Base-by-base conservation (phyloP, 2,113 vertebrate genomes). In the Gulo gulo region DNA sequence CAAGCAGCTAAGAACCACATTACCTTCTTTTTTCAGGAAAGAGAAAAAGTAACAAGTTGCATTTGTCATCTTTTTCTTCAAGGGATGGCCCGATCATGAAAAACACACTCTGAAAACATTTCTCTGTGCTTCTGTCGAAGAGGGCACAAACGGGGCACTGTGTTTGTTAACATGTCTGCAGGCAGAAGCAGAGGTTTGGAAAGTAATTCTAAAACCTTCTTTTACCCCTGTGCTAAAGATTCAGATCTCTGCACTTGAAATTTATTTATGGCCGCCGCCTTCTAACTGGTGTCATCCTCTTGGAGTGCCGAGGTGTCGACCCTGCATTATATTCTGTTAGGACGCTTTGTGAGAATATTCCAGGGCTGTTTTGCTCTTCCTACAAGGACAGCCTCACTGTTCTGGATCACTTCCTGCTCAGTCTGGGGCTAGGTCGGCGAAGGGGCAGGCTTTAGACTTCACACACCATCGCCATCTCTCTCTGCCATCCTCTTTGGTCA, bases 11-110 rank as follows among this genome's bases (percentile, higher is more conserved):
- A 95, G 79, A 84, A 85, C 52, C 45, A n/a, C 76, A 94, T 59
- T 93, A 55, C 39, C 83, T 87, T 94, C 73, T 93, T 96, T 97
- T 76, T 95, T 87, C 55, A 94, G 73, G 55, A 92, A 93, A 91
- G 87, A 94, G 84, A 97, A 95, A 97, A 82, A 93, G 36, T 84
- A 88, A 91, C 90, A 81, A 96, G 83, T 81, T 88, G 63, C 92
- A 79, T 82, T 95, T 88, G 85, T 91, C 47, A 94, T 95, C 52
- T 42, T 90, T 94, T 96, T 89, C 86, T 96, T 81, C 82, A 89
- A 95, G 80, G 47, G n/a, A 55, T 29, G 45, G 1, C 61, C 42
- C 45, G 65, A 31, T 65, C 52, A 57, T 67, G 52, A 63, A 78
- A 97, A 97, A 96, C 39, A 95, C 96, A 20, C 73, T 76, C 47